Evolutionary conservation across 2,888 invertebrate species (phyloP), one percentile per base, ranked within the genome.

Genomic region (Drosophila leonis): DNA sequence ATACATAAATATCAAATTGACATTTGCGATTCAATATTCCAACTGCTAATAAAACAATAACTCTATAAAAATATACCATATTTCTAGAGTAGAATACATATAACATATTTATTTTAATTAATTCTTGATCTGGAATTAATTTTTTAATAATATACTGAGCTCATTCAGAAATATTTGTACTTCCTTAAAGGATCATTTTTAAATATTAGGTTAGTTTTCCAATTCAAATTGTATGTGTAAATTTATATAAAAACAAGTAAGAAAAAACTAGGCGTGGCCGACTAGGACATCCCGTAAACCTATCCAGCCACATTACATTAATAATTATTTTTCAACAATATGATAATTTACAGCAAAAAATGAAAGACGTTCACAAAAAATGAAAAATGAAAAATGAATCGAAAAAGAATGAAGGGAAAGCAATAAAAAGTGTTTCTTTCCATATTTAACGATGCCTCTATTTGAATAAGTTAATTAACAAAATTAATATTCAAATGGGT

Each of bases 391-490:
- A 33, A 48, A 51, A 44, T 29, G 18, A 42, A 62, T 24, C 27
- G 20, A 52, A 46, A 46, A 27, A 54, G 65, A 76, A 79, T 65
- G 61, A 66, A 42, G 72, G 51, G 46, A 64, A 49, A 48, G 59
- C 48, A 48, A 72, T 81, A 75, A 82, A 77, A 73, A 75, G 63
- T 74, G 73, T 81, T 78, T 78, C 73, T 78, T 80, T 56, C 63
- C 70, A 82, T 75, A 76, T 83, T 88, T 88, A 85, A 85, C 83
- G 85, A 85, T 73, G 65, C 46, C 61, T 54, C 67, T 83, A 86
- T 85, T 88, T 83, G 75, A 86, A 86, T 86, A 88, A 82, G 83
- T 82, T 88, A 88, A 88, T 88, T 86, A 88, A 83, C 71, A 78
- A 75, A 86, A 86, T 86, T 86, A 88, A 88, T 86, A 86, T 86